Evolutionary conservation across 1,140 invertebrate genomes (phyloP).

Genomic region (Meteorus sp.): DNA sequence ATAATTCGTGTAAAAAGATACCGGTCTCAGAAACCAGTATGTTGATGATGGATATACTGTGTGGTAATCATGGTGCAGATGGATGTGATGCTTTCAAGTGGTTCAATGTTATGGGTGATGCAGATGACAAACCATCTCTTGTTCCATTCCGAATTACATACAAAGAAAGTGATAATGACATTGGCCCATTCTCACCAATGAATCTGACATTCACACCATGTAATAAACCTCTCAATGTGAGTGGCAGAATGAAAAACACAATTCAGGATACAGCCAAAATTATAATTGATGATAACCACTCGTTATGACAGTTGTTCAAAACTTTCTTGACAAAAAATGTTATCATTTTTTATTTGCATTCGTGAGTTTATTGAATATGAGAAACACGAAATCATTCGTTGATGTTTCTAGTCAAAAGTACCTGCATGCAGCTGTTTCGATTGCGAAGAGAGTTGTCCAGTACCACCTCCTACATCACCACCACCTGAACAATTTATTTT

Average conservation of each 20-base stretch:
- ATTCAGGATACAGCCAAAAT: not conserved
- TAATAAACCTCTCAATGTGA: conserved; percentile 67
- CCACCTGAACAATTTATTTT: conserved; percentile 70
- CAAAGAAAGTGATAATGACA: conserved; percentile 51
- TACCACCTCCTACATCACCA: conserved; percentile 68
- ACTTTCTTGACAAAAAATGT: not conserved
- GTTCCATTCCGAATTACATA: conserved; percentile 86
- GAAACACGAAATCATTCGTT: too few species aligned
- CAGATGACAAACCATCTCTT: conserved; percentile 60
- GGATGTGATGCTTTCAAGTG: conserved; percentile 71
- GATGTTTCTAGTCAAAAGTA: conserved; percentile 58
- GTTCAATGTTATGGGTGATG: conserved; percentile 77
- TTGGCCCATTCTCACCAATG: conserved; percentile 62
- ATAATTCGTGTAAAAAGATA: conserved; percentile 81
- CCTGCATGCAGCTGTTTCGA: conserved; percentile 87
- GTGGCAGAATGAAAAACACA: conserved; percentile 35
- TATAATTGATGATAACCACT: conserved; percentile 6
- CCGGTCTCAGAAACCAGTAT: conserved; percentile 76
- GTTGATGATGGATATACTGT: conserved; percentile 79
- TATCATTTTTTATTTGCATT: too few species aligned
- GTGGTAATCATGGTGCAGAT: conserved; percentile 69
- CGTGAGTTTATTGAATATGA: too few species aligned
- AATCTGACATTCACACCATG: conserved; percentile 70
- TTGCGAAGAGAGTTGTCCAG: conserved; percentile 79
- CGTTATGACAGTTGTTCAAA: too few species aligned